Evolutionary conservation across 2,797 vertebrate genomes (phyloP).

Genomic region (Hafferia zeledoni): DNA sequence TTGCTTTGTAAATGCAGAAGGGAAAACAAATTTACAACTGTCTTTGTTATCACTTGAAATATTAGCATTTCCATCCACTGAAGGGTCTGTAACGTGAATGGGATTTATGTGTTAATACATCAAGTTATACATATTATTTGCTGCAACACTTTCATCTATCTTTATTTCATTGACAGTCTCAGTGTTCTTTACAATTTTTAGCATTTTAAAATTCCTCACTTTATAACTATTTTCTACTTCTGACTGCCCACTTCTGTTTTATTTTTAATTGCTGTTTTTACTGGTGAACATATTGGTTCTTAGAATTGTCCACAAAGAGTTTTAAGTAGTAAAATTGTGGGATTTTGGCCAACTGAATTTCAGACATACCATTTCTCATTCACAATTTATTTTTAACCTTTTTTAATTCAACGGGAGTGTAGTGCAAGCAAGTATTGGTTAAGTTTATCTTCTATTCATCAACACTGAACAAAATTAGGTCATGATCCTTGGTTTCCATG

Average conservation of each 20-base stretch:
- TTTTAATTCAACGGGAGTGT: neutral
- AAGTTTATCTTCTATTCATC: neutral
- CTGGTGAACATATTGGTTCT: neutral
- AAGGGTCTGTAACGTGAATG: neutral
- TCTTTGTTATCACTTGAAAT: neutral
- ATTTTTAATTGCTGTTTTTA: neutral
- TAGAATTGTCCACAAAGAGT: neutral
- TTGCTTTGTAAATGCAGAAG: conserved; percentile 7
- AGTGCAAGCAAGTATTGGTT: neutral
- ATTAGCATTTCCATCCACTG: neutral
- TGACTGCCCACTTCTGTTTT: neutral
- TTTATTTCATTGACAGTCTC: neutral
- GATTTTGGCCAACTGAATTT: neutral
- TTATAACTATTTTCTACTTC: neutral
- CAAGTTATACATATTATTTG: neutral
- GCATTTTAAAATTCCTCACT: neutral
- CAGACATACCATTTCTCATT: neutral
- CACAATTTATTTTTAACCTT: neutral
- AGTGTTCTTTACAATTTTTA: neutral
- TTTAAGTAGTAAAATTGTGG: neutral
- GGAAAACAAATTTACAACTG: neutral
- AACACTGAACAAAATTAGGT: conserved; percentile 25
- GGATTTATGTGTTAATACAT: neutral
- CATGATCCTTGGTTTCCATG: conserved; percentile 7
- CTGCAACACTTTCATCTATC: neutral